Conservation (phyloP, 2,113 vertebrate species). For the human region GRCh38 chr20:37468501-37469000, state of each 20-base stretch:
- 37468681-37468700: too few relatives aligned
- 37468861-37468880: not conserved
- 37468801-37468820: not conserved
- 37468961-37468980: not conserved
- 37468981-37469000: not conserved
- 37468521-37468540: not conserved
- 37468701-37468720: too few relatives aligned
- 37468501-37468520: too few relatives aligned
- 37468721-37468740: too few relatives aligned
- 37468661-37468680: too few relatives aligned
- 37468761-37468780: not conserved
- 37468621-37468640: not conserved
- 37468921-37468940: not conserved
- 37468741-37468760: not conserved
- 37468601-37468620: not conserved
- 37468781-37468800: not conserved
- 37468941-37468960: not conserved
- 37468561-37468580: too few relatives aligned
- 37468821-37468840: not conserved
- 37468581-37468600: not conserved
- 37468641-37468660: not conserved
- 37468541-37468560: not conserved
- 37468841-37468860: not conserved
- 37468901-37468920: not conserved
- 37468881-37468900: not conserved